Conservation (phyloP, 2,113 vertebrate species). For the Notechis scutatus region DNA sequence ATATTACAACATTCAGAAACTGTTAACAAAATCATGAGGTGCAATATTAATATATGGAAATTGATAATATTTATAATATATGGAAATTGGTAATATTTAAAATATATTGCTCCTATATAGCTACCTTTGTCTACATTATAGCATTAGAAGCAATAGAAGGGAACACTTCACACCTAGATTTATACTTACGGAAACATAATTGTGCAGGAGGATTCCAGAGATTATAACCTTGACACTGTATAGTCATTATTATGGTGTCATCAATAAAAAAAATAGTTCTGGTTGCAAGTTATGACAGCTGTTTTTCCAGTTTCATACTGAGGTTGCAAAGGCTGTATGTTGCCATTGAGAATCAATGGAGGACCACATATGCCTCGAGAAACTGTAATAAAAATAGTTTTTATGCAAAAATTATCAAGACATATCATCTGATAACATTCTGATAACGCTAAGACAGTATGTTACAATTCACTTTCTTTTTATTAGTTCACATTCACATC, state of each 20-base stretch:
- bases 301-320: not conserved
- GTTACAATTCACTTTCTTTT: not conserved
- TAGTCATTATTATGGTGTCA: not conserved
- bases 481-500: not conserved
- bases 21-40: not conserved
- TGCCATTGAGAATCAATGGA: not conserved
- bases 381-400: not conserved
- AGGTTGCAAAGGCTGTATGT: not conserved
- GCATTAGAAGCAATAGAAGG: constrained; percentile 1
- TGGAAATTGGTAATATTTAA: too few relatives aligned
- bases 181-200: constrained; percentile 7
- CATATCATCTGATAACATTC: not conserved
- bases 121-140: not conserved
- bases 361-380: not conserved
- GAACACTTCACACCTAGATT: not conserved
- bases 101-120: not conserved
- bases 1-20: not conserved
- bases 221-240: not conserved
- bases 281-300: not conserved
- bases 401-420: not conserved
- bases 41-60: too few relatives aligned
- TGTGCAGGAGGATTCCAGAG: not conserved
- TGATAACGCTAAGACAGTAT: not conserved
- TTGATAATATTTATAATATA: too few relatives aligned
- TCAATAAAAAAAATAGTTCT: constrained; percentile 2